These are phyloP conservation scores for Sapajus apella DNA, from an alignment of 2,113 vertebrate genomes.

Conservation along the genomic window DNA sequence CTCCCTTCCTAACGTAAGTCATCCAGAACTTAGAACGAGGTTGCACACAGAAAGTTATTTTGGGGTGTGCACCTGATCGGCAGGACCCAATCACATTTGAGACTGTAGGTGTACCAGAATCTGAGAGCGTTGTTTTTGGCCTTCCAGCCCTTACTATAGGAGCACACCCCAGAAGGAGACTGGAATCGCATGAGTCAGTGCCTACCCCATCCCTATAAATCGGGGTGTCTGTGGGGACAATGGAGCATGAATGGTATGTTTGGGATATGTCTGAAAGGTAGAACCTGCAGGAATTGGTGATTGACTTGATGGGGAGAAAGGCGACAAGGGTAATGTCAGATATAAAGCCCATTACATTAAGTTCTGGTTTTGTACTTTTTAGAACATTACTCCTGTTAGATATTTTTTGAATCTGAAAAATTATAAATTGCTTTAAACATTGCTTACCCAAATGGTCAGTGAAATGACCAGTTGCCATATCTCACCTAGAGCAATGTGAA, in stretches of 20 bases:
- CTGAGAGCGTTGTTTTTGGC: neutral
- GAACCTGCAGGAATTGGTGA: neutral
- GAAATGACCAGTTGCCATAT: neutral
- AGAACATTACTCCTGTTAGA: neutral
- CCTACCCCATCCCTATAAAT: rapidly evolving
- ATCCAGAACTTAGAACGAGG: neutral
- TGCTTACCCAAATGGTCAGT: neutral
- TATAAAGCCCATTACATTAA: neutral
- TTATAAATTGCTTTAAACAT: neutral
- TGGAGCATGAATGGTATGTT: rapidly evolving
- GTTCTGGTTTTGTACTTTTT: neutral
- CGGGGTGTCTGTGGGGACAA: rapidly evolving
- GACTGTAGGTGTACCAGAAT: neutral
- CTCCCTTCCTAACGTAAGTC: neutral
- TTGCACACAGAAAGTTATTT: neutral
- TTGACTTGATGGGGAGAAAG: neutral
- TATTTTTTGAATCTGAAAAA: neutral
- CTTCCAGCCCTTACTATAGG: neutral
- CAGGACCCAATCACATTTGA: neutral
- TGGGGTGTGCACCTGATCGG: neutral
- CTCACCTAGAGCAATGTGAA: neutral
- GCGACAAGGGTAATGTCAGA: neutral
- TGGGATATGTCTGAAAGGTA: neutral
- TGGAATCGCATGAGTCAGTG: neutral
- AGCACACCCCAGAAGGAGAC: neutral